Percentiles rank a stretch among this genome's conserved stretches.
Conservation (phyloP, 2,113 vertebrate genomes). For the Pagrus major region DNA sequence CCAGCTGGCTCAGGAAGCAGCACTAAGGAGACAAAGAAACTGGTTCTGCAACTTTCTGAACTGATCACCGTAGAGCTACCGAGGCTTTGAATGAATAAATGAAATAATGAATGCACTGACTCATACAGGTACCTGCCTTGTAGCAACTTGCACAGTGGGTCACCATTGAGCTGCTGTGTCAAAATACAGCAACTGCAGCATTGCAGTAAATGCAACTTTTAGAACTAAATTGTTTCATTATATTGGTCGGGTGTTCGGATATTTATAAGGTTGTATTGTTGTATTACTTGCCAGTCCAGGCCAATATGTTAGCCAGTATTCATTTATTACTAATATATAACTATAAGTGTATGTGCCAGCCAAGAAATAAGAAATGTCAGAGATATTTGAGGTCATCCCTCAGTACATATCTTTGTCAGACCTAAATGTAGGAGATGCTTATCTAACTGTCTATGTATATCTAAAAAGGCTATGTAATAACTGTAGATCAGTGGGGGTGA, state of each 20-base stretch:
- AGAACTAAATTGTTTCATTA: not conserved
- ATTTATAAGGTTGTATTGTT: not conserved
- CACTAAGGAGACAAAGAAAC: slow-evolving; percentile 78
- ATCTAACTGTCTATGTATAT: too few species aligned
- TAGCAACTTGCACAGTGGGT: slow-evolving; percentile 9
- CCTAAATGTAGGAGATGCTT: too few species aligned
- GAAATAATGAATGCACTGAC: slow-evolving; percentile 33
- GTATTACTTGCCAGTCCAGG: not conserved
- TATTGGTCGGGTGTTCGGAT: not conserved
- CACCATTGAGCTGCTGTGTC: not conserved
- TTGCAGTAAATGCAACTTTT: not conserved
- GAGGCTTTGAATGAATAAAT: slow-evolving; percentile 17
- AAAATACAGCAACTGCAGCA: not conserved
- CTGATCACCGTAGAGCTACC: slow-evolving; percentile 43
- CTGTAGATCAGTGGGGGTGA: too few species aligned
- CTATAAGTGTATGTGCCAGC: too few species aligned
- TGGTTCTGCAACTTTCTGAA: slow-evolving; percentile 76
- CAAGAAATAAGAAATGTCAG: not conserved
- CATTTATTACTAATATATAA: too few species aligned
- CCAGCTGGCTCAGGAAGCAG: slow-evolving; percentile 49
- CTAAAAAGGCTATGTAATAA: too few species aligned
- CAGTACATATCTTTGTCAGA: too few species aligned
- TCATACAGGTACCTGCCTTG: slow-evolving; percentile 11
- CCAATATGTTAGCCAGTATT: not conserved
- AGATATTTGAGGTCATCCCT: not conserved